Base-by-base conservation (phyloP, 2,797 vertebrate genomes). In the Chrysocyon brachyurus region DNA sequence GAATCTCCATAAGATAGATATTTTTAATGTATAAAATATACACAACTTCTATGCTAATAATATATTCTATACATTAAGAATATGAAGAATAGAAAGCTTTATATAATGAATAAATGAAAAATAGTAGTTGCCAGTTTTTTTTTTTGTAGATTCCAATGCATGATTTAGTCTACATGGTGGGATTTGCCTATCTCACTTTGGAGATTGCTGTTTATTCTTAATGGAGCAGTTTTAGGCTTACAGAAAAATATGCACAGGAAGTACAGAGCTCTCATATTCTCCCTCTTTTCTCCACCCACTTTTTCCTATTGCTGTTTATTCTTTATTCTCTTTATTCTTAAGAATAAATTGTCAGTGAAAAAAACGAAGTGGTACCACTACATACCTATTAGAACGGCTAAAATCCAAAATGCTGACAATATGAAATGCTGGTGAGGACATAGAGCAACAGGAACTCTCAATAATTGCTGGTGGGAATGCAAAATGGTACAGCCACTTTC, bases 221-320 rank as follows among this genome's bases (percentile, higher is more conserved):
- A 24, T 12, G 91, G 68, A 52, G 72, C 31, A 92, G 36, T 83
- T 89, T 96, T 72, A 72, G 19, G 5, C 89, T 96, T 91, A 72
- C 16, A 57, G 15, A 40, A 68, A 59, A 86, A 89, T 46, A 3
- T 49, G 22, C n/a, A 64, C 9, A 78, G 16, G 79, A 83, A 49
- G 8, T 26, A 49, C 46, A 83, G 31, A 36, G 14, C 46, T 90
- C 33, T 83, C 52, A 49, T 40, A 24, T 33, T 17, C 15, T n/a
- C 21, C 12, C 2, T 19, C 40, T 82, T 94, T 83, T 54, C 57
- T 14, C 52, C 3, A 40, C 19, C 21, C 26, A 73, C 1, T 22
- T 46, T 87, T 26, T 73, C 57, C 70, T 86, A 11, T 78, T 59
- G n/a, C n/a, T n/a, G n/a, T n/a, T n/a, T n/a, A n/a, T n/a, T n/a